These are phyloP conservation scores for Eristalis intricaria DNA, from an alignment of 2,888 invertebrate genomes.

Conservation along the genomic window DNA sequence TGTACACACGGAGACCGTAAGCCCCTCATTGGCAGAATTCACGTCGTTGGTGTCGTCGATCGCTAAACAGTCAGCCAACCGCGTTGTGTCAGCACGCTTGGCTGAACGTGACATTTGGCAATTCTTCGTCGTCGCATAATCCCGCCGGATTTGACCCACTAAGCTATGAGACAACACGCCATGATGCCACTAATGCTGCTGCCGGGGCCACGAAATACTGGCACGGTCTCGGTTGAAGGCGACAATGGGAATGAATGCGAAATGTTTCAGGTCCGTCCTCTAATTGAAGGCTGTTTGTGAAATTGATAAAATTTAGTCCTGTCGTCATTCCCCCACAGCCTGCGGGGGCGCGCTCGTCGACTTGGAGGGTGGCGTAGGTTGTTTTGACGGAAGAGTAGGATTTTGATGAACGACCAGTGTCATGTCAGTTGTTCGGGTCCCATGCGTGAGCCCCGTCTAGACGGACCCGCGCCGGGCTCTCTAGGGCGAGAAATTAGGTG, in stretches of 20 bases:
- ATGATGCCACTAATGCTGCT: constrained; percentile 43
- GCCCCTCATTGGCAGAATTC: neutral
- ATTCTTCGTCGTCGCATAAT: constrained; percentile 50
- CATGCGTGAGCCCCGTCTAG: constrained; percentile 41
- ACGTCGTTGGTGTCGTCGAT: neutral
- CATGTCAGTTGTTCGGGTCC: neutral
- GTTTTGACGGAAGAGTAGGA: constrained; percentile 41
- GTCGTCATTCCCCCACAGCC: neutral
- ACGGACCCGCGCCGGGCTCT: constrained; percentile 42
- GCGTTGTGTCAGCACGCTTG: constrained; percentile 34
- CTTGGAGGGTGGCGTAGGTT: constrained; percentile 7
- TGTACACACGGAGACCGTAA: constrained; percentile 26
- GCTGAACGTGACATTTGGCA: constrained; percentile 67
- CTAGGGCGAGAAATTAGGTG: constrained; percentile 40
- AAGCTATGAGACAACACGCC: constrained; percentile 54
- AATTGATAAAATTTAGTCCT: constrained; percentile 18
- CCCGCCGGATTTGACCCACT: constrained; percentile 63
- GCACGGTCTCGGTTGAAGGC: neutral
- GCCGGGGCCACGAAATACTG: neutral
- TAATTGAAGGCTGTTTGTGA: constrained; percentile 50
- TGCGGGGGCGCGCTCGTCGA: neutral
- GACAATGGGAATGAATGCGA: constrained; percentile 54
- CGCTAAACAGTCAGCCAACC: constrained; percentile 52
- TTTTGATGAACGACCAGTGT: constrained; percentile 1
- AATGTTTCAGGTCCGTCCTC: constrained; percentile 26